Percentiles rank a stretch among this genome's conserved stretches.
These are phyloP conservation scores for Drosophila affinis DNA, from an alignment of 2,888 invertebrate genomes.

Conservation along the genomic window DNA sequence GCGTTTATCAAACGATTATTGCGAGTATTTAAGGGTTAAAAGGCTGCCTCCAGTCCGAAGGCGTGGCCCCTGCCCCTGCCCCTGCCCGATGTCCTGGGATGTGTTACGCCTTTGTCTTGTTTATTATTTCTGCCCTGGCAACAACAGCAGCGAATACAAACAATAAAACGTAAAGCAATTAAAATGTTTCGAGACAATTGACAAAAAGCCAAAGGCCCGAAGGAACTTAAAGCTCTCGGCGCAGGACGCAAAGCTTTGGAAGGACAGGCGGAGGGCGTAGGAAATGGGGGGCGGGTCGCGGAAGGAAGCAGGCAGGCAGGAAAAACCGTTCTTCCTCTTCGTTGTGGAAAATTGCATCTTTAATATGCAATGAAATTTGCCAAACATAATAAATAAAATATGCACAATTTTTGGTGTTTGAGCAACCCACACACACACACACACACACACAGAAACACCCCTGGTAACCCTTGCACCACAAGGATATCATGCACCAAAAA, in stretches of 20 bases:
- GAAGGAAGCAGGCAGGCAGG: slow-evolving; percentile 17
- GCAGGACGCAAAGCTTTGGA: slow-evolving; percentile 15
- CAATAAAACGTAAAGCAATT: slow-evolving; percentile 57
- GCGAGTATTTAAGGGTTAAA: slow-evolving; percentile 65
- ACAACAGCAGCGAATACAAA: slow-evolving; percentile 35
- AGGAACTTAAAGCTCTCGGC: slow-evolving; percentile 53
- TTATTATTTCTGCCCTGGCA: slow-evolving; percentile 71
- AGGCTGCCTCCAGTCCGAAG: slow-evolving; percentile 33
- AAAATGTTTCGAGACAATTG: slow-evolving; percentile 75
- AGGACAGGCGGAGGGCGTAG: background rate
- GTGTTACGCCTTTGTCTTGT: slow-evolving; percentile 73
- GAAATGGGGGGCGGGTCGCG: background rate
- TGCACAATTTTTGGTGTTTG: slow-evolving; percentile 51
- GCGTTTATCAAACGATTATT: slow-evolving; percentile 60
- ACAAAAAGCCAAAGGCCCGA: slow-evolving; percentile 29
- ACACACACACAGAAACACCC: background rate
- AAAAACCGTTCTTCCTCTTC: slow-evolving; percentile 39
- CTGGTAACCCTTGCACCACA: slow-evolving; percentile 13
- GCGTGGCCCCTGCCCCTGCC: background rate
- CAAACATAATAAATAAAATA: slow-evolving; percentile 76
- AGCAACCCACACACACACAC: slow-evolving; percentile 1
- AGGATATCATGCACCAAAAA: slow-evolving; percentile 38
- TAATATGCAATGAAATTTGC: slow-evolving; percentile 77
- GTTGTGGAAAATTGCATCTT: slow-evolving; percentile 73
- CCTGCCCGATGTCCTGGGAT: background rate